phyloP scores from a whole-genome alignment of 2,113 vertebrate genomes.

The Hippocampus comes region DNA sequence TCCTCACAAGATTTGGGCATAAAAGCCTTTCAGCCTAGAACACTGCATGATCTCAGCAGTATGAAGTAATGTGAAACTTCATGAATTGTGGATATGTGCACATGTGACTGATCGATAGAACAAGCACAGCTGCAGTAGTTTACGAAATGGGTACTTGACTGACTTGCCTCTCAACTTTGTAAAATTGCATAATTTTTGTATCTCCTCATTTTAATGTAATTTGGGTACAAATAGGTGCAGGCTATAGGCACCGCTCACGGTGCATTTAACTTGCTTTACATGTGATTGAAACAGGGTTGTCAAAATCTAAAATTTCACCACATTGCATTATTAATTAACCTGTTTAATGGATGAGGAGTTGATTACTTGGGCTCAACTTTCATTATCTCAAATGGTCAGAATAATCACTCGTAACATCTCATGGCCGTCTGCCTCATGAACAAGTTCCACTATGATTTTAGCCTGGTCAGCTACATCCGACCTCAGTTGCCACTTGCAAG shows the following conservation, averaged over 20 bases:
- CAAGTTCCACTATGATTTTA: neutral
- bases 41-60: conserved; percentile 55
- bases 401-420: conserved; percentile 3
- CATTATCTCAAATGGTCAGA: neutral
- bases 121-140: conserved; percentile 50
- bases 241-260: conserved; percentile 18
- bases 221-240: conserved; percentile 40
- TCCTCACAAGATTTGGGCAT: conserved; percentile 23
- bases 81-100: neutral
- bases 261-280: conserved; percentile 24
- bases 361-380: neutral
- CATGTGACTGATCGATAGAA: conserved; percentile 11
- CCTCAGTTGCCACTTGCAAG: conserved; percentile 28
- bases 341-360: neutral
- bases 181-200: conserved; percentile 33
- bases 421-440: conserved; percentile 4
- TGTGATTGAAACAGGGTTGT: conserved; percentile 12
- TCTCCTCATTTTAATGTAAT: conserved; percentile 24
- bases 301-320: conserved; percentile 1
- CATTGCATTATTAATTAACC: neutral
- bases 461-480: neutral
- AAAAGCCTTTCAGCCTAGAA: conserved; percentile 19
- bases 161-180: conserved; percentile 32
- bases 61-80: conserved; percentile 31
- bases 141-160: conserved; percentile 44